A percentile compares a stretch with the other conserved stretches of the same genome.
Evolutionary conservation across 2,888 invertebrate genomes (phyloP).

Genomic region (Mechanitis messenoides): DNA sequence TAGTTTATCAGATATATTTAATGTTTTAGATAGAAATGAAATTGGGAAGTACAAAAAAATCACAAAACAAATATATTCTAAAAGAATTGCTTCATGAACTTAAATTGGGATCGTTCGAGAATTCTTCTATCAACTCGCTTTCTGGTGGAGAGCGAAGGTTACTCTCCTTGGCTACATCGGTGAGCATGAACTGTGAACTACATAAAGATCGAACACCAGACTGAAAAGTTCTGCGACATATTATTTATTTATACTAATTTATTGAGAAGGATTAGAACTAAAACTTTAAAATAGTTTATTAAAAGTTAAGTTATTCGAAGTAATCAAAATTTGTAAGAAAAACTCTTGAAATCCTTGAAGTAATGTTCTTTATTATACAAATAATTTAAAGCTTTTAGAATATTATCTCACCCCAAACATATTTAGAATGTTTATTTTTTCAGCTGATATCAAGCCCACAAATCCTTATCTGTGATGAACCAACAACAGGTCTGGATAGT

Average conservation of each 20-base stretch:
- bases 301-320: too few species aligned
- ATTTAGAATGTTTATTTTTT: conserved; percentile 22
- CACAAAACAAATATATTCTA: conserved; percentile 42
- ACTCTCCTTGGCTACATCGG: conserved; percentile 90
- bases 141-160: conserved; percentile 93
- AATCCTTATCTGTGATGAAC: conserved; percentile 94
- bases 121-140: conserved; percentile 81
- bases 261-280: too few species aligned
- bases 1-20: background rate
- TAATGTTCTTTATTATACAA: too few species aligned
- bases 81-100: conserved; percentile 75
- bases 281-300: too few species aligned
- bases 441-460: conserved; percentile 90
- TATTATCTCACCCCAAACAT: too few species aligned
- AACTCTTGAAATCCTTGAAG: too few species aligned
- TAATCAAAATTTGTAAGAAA: too few species aligned
- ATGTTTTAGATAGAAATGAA: conserved; percentile 66
- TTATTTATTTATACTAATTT: background rate
- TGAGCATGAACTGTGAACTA: conserved; percentile 42
- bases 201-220: too few species aligned
- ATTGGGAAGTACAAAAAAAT: conserved; percentile 48
- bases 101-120: conserved; percentile 80
- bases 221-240: background rate
- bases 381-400: too few species aligned
- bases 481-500: conserved; percentile 94